Percentiles rank a stretch among this genome's conserved stretches.
phyloP scores from a whole-genome alignment of 1,140 invertebrate species.

The Drosophila ambigua region DNA sequence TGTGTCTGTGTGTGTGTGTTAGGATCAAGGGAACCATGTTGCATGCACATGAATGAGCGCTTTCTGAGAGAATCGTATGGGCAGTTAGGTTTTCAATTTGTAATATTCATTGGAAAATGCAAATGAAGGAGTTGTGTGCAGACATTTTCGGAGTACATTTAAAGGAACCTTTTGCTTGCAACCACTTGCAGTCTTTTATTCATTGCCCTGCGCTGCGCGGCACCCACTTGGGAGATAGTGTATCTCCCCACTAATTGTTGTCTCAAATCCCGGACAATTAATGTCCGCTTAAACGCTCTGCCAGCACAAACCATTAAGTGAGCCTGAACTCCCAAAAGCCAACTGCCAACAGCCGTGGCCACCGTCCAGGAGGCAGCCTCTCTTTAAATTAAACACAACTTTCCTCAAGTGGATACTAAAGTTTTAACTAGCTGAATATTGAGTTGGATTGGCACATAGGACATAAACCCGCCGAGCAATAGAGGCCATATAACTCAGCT shows the following conservation, averaged over 20 bases:
- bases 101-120: too few relatives aligned
- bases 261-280: background rate
- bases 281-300: background rate
- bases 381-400: slow-evolving; percentile 40
- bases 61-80: background rate
- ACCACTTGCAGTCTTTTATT: too few relatives aligned
- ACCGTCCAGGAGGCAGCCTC: background rate
- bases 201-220: too few relatives aligned
- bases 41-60: slow-evolving; percentile 16
- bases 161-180: background rate
- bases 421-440: slow-evolving; percentile 56
- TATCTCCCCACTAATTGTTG: slow-evolving; percentile 6
- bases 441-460: slow-evolving; percentile 43
- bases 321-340: background rate
- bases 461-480: slow-evolving; percentile 36
- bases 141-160: too few relatives aligned
- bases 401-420: slow-evolving; percentile 45
- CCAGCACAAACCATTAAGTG: background rate
- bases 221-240: background rate
- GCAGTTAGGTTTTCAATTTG: slow-evolving; percentile 1
- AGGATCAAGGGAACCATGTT: slow-evolving; percentile 15
- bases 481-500: slow-evolving; percentile 49
- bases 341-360: background rate
- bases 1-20: slow-evolving; percentile 3
- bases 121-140: too few relatives aligned